Percentiles rank a stretch among this genome's conserved stretches.
Conservation (phyloP, 2,797 vertebrate species). For the Brachyrhaphis roseni region DNA sequence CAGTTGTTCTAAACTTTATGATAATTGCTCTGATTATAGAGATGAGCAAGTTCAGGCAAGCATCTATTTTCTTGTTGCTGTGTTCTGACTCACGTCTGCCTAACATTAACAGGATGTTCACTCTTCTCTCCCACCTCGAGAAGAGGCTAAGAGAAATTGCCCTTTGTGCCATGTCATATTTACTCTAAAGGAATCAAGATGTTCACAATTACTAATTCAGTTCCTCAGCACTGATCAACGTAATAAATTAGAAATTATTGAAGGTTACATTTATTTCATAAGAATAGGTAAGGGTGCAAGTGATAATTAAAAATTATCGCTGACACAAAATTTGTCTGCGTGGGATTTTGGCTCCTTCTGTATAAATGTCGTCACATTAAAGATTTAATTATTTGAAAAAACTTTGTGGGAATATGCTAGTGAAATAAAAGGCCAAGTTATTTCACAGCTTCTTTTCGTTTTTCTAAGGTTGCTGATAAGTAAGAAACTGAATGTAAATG, state of each 20-base stretch:
- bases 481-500: background rate
- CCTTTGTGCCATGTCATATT: background rate
- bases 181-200: background rate
- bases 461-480: background rate
- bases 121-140: background rate
- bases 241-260: background rate
- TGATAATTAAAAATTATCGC: background rate
- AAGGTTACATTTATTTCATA: background rate
- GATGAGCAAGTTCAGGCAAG: background rate
- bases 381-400: background rate
- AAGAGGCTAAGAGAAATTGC: background rate
- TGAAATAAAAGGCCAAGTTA: background rate
- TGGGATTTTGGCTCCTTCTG: background rate
- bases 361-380: background rate
- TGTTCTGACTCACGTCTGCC: background rate
- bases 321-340: background rate
- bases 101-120: background rate
- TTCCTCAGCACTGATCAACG: background rate
- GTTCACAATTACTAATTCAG: background rate
- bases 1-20: background rate
- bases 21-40: background rate
- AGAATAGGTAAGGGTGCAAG: background rate
- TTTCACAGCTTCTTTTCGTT: background rate
- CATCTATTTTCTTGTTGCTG: background rate
- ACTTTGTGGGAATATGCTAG: background rate